These are phyloP conservation scores for Pharmacophagus antenor DNA, from an alignment of 2,888 invertebrate genomes.

Conservation along the genomic window DNA sequence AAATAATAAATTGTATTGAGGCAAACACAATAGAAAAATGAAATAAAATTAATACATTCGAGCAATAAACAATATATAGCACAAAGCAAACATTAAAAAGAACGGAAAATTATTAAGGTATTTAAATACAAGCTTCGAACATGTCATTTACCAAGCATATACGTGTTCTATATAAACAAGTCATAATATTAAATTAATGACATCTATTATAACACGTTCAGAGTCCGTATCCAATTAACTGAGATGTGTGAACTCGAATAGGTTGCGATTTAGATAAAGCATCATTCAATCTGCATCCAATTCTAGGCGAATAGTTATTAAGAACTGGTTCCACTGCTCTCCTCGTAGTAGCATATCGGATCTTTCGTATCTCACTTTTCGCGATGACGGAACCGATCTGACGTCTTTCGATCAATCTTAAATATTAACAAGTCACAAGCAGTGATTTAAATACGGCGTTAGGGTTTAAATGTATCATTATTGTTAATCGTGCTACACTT, in stretches of 20 bases:
- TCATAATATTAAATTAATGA: conserved; percentile 11
- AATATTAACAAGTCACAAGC: background rate
- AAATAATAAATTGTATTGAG: too few relatives aligned
- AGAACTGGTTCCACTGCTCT: conserved; percentile 20
- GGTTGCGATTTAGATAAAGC: conserved; percentile 25
- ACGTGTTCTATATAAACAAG: conserved; percentile 6
- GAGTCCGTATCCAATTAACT: conserved; percentile 24
- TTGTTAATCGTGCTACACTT: conserved; percentile 10
- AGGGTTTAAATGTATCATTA: conserved; percentile 1
- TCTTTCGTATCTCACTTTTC: conserved; percentile 18
- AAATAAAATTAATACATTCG: too few relatives aligned
- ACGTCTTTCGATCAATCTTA: conserved; percentile 3
- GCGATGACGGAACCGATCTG: conserved; percentile 24
- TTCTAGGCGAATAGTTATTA: conserved; percentile 21
- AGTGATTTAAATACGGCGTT: conserved; percentile 15
- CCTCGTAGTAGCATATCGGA: conserved; percentile 14
- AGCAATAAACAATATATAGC: too few relatives aligned
- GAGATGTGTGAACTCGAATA: conserved; percentile 25
- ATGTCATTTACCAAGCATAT: too few relatives aligned
- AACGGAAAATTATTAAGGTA: too few relatives aligned
- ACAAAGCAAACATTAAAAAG: too few relatives aligned
- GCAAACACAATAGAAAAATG: too few relatives aligned
- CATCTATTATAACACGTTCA: conserved; percentile 12
- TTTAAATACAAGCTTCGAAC: too few relatives aligned
- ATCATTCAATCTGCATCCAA: conserved; percentile 30